Base-by-base conservation (phyloP, 2,888 invertebrate genomes). In the Eilema caniola region DNA sequence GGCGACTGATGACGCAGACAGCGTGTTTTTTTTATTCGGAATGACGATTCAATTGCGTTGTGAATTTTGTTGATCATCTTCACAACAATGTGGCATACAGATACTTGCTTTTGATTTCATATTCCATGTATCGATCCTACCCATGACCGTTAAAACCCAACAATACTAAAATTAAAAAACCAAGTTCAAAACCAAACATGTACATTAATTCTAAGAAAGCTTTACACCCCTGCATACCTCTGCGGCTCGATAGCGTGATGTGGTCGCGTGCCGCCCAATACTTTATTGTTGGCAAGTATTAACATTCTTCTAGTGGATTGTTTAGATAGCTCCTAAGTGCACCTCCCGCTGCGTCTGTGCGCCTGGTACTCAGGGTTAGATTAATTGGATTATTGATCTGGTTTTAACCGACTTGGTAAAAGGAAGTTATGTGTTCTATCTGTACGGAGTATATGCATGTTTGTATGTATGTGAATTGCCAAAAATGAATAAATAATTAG, bases 291-390 rank as follows among this genome's bases (percentile, higher is more conserved):
- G 57, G 88, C 85, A 85, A 92, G 93, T 93, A 94, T 95, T 94
- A 95, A 94, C 94, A 95, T 95, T 94, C 94, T 90, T 92, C 86
- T 88, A 86, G 85, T 88, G 92, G 93, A 93, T 93, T 94, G 92
- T 92, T 93, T 91, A 92, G 93, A 93, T 93, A 93, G 88, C 90
- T 90, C 83, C 74, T 72, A 67, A 70, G 73, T 78, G 72, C 72
- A 70, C 80, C 82, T 81, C 79, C 77, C 72, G 69, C 73, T 61
- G 77, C 28, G 76, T 81, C 74, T 82, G 72, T 70, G 16, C 68
- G 57, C 83, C 80, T 81, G 70, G 78, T 83, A 79, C 75, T 66
- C 72, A 25, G 25, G 37, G 24, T 33, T 24, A 31, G 56, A 33
- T 25, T 28, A 61, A 61, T 61, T 61, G 11, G 61, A 61, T 12